These are phyloP conservation scores for Epizoanthus illoricatus DNA, from an alignment of 92 coral and sea anemone species.

Conservation along the genomic window DNA sequence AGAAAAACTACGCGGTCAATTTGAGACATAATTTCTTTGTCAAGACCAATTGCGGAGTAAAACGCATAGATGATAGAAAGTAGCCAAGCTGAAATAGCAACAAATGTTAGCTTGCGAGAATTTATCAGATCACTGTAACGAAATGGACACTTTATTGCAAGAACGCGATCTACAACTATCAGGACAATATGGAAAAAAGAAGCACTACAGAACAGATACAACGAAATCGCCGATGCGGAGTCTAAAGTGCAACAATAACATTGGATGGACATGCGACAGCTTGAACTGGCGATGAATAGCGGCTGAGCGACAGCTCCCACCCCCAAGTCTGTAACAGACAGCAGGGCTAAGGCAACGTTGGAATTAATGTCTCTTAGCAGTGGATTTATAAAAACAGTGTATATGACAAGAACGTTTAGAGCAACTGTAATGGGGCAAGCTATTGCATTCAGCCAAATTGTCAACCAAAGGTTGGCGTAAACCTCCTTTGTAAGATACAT, in stretches of 20 bases:
- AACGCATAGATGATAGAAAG: neutral
- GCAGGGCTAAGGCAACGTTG: neutral
- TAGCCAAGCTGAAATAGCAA: neutral
- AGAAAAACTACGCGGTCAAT: neutral
- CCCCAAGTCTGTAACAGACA: neutral
- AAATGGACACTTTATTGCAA: neutral
- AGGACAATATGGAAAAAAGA: constrained; percentile 2
- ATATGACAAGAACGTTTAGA: neutral
- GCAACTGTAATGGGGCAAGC: neutral
- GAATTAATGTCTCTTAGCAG: neutral
- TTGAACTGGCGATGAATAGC: neutral
- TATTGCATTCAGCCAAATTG: neutral
- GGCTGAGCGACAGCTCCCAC: no score
- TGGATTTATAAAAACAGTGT: neutral
- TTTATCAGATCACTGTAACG: neutral
- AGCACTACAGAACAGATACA: neutral
- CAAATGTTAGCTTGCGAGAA: neutral
- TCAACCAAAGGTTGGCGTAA: neutral
- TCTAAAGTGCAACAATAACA: constrained; percentile 1
- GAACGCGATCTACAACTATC: constrained; percentile 9
- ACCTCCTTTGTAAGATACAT: constrained; percentile 2
- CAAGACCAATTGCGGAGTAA: neutral
- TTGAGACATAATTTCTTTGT: neutral
- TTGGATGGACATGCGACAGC: neutral
- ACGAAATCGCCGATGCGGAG: constrained; percentile 6